Conservation (phyloP, 2,797 vertebrate species). For the Acropternis orthonyx region DNA sequence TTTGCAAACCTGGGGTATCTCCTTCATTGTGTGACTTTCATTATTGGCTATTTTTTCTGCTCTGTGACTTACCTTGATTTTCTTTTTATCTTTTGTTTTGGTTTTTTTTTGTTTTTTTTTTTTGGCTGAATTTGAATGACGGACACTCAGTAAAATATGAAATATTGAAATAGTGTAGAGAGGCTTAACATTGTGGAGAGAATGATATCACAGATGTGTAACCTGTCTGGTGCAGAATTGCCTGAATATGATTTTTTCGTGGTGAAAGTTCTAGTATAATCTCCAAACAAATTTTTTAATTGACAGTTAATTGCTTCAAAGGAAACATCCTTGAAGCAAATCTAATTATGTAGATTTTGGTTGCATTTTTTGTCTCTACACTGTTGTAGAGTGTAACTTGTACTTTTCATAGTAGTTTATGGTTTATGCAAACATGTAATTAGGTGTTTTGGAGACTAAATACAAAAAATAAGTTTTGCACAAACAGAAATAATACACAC, state of each 20-base stretch:
- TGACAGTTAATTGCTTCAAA: neutral
- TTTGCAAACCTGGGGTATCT: constrained; percentile 30
- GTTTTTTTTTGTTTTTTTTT: neutral
- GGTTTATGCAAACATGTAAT: neutral
- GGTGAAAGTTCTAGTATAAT: neutral
- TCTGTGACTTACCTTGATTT: neutral
- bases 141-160: neutral
- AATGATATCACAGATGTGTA: neutral
- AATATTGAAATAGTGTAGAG: neutral
- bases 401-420: neutral
- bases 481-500: neutral
- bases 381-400: neutral
- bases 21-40: neutral
- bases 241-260: neutral
- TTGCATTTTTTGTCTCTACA: neutral
- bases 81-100: neutral
- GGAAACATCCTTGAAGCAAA: neutral
- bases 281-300: neutral
- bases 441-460: neutral
- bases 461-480: neutral
- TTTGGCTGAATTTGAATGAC: constrained; percentile 6
- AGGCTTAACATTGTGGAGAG: neutral
- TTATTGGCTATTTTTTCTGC: constrained; percentile 26
- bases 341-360: neutral
- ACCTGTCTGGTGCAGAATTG: neutral